Conservation (phyloP, 1,140 invertebrate genomes). For the Cryptotermes secundus region DNA sequence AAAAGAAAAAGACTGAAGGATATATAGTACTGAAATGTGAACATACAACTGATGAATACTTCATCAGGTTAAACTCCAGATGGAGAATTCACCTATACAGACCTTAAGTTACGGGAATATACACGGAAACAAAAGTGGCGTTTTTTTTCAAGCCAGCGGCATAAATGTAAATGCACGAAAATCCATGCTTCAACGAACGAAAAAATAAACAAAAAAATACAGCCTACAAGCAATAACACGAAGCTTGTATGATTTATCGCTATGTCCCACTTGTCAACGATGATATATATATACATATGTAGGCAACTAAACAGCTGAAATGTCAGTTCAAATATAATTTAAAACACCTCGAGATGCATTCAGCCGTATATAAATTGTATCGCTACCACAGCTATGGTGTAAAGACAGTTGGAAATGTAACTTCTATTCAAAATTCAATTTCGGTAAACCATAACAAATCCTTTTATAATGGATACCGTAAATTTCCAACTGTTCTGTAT, state of each 20-base stretch:
- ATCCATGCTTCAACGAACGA: neutral
- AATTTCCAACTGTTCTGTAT: too few relatives aligned
- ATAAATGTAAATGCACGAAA: neutral
- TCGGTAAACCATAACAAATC: too few relatives aligned
- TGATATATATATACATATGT: neutral
- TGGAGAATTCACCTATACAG: too few relatives aligned
- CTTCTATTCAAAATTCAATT: too few relatives aligned
- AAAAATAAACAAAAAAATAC: neutral
- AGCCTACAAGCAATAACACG: conserved; percentile 10
- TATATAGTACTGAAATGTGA: too few relatives aligned
- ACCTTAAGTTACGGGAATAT: too few relatives aligned
- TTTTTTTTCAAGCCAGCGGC: neutral
- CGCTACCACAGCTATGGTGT: neutral
- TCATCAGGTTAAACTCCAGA: too few relatives aligned
- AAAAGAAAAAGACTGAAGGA: too few relatives aligned
- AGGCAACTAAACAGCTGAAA: neutral
- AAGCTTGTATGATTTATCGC: neutral
- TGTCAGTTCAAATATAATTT: conserved; percentile 8
- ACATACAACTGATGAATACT: too few relatives aligned
- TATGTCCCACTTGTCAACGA: neutral
- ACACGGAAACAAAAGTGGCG: too few relatives aligned
- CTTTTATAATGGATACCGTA: too few relatives aligned
- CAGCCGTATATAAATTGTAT: neutral
- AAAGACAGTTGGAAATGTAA: too few relatives aligned
- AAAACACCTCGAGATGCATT: neutral